Evolutionary conservation across 2,113 vertebrate species (phyloP).

Genomic region (Silurus asotus): DNA sequence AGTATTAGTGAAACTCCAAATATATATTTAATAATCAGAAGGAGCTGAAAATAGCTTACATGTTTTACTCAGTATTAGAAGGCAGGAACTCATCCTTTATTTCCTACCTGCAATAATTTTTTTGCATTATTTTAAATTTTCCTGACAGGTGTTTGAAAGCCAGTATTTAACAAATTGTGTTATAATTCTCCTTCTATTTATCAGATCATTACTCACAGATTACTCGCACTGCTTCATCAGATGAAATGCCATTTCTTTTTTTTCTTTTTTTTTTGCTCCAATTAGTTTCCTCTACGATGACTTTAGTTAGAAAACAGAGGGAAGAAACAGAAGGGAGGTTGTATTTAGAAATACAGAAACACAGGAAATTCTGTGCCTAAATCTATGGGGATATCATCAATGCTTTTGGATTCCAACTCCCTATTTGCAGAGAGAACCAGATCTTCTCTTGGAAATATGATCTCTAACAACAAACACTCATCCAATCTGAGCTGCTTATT

Average conservation of each 20-base stretch:
- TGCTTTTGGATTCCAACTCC: constrained; percentile 35
- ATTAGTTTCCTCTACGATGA: not conserved
- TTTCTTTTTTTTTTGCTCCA: not conserved
- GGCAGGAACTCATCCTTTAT: not conserved
- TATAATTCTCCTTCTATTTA: not conserved
- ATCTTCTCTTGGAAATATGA: constrained; percentile 34
- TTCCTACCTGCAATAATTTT: not conserved
- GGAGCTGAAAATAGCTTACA: not conserved
- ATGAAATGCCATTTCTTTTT: not conserved
- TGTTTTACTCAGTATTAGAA: not conserved
- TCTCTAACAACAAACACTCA: constrained; percentile 4
- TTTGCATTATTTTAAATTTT: not conserved
- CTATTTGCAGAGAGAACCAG: constrained; percentile 44
- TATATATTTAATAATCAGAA: not conserved
- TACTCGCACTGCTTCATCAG: not conserved
- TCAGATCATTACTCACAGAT: not conserved
- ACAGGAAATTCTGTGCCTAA: constrained; percentile 9
- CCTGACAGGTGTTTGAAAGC: not conserved
- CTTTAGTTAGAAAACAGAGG: not conserved
- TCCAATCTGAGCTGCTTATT: constrained; percentile 15
- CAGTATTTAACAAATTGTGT: not conserved
- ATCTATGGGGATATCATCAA: not conserved
- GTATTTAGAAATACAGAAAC: constrained; percentile 10
- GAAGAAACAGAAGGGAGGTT: constrained; percentile 21
- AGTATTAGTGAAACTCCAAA: not conserved